Evolutionary conservation across 2,113 vertebrate species (phyloP).

Genomic region (Garra rufa): DNA sequence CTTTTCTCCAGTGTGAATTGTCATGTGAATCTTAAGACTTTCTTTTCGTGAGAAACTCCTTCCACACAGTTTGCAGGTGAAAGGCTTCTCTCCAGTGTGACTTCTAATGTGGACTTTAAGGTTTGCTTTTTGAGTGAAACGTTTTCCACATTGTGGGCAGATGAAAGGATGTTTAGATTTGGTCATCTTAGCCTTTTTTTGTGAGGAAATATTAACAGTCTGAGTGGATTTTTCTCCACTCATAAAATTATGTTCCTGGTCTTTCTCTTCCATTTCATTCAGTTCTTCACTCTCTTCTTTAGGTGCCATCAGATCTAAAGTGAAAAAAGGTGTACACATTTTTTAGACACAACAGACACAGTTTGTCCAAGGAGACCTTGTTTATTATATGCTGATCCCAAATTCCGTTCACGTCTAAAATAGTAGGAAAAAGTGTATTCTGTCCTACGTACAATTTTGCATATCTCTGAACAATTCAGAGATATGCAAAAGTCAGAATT

Average conservation of each 20-base stretch:
- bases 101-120: slow-evolving; percentile 1
- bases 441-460: no score
- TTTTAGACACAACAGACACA: no score
- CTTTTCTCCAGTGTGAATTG: neutral
- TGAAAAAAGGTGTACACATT: neutral
- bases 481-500: no score
- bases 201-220: neutral
- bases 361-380: no score
- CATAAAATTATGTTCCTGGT: neutral
- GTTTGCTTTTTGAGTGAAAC: neutral
- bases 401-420: no score
- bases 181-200: neutral
- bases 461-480: no score
- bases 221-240: neutral
- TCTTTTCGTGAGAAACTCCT: neutral
- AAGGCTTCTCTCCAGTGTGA: neutral
- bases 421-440: no score
- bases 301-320: neutral
- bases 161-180: neutral
- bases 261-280: neutral
- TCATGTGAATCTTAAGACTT: neutral
- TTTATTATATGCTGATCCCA: no score
- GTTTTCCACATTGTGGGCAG: neutral
- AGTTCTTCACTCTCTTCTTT: neutral
- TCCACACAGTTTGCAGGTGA: neutral